Evolutionary conservation across 2,113 vertebrate species (phyloP), one percentile per base, ranked within the genome.

Genomic region (Fulica atra): DNA sequence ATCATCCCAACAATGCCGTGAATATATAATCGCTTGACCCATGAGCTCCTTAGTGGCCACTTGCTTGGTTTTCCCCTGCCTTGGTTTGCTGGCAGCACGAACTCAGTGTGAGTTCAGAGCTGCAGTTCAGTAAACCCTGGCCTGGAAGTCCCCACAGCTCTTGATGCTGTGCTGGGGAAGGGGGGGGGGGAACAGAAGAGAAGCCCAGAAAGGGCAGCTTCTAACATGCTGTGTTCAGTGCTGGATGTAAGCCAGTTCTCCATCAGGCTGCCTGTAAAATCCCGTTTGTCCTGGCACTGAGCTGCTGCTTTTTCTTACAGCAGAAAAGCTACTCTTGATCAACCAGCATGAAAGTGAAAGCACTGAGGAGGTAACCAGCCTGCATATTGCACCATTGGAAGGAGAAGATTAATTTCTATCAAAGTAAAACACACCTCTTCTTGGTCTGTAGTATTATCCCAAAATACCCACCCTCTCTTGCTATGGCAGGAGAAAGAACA

Each of bases 21-120:
- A 20, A 21, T 33, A 9, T 3, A 3, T 1, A 14, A 33, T 8
- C 20, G 26, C 20, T 56, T 51, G 3, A 5, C 15, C 46, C 1
- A 1, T 40, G 40, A 24, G 31, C 1, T 7, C 48, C 31, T 1
- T 1, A 15, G 51, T 1, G 38, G 36, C n/a, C 16, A 1, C 36
- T 44, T 18, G 46, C 31, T 16, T 23, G 17, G 1, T 38, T 68
- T 29, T 10, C 11, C 25, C 18, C 15, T 16, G 3, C 51, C 16
- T 59, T 16, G 51, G 13, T 36, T 40, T 59, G 70, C 28, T 11
- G 40, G 78, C n/a, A 5, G 16, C 0, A 13, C 11, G 44, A n/a
- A 2, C 25, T n/a, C 46, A 1, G 18, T 9, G 33, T 7, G 69
- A 40, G 10, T 10, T 36, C 2, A n/a, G 42, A 57, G 72, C 10